Base-by-base conservation (phyloP, 2,888 invertebrate genomes). In the Lycophotia porphyrea region DNA sequence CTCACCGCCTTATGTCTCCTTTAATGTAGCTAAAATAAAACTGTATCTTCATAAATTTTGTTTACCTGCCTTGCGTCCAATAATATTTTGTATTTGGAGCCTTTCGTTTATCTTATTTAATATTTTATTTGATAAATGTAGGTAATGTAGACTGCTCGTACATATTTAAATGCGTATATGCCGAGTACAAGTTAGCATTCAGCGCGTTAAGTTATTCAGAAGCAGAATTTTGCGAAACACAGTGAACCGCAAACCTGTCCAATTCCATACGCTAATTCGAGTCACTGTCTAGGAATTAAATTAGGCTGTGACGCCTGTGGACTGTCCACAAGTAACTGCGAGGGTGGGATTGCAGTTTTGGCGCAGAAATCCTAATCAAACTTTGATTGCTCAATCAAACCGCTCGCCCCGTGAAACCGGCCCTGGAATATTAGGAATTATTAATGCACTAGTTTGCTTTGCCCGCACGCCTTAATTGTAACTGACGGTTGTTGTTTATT, bases 41-140 rank as follows among this genome's bases (percentile, higher is more conserved):
- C 72, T 64, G 65, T 72, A 77, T 74, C 82, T 70, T 67, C 72
- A 79, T 78, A 83, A 84, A 84, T 80, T 77, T 78, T 78, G 34
- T 85, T 82, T 75, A 82, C 76, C 74, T 74, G 63, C 42, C 74
- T 77, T 74, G 74, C 49, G 67, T 68, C 74, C 67, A 81, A 84
- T 86, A 81, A 78, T 67, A 76, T 74, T 75, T 87, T 78, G 39
- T 76, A 55, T 55, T 74, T 58, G 60, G 36, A 70, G 68, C 69
- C 71, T 78, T 86, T 72, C 75, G 66, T 79, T 79, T 84, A 76
- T 76, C 76, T 76, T 79, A 44, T 84, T 84, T 79, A 76, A 87
- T 87, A 87, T 78, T 84, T 82, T 84, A 84, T 74, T 79, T 74
- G 76, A 84, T 82, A 87, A 81, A 84, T 75, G 82, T 86, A 74